Evolutionary conservation across 2,797 vertebrate genomes (phyloP).

Genomic region (Anableps anableps): DNA sequence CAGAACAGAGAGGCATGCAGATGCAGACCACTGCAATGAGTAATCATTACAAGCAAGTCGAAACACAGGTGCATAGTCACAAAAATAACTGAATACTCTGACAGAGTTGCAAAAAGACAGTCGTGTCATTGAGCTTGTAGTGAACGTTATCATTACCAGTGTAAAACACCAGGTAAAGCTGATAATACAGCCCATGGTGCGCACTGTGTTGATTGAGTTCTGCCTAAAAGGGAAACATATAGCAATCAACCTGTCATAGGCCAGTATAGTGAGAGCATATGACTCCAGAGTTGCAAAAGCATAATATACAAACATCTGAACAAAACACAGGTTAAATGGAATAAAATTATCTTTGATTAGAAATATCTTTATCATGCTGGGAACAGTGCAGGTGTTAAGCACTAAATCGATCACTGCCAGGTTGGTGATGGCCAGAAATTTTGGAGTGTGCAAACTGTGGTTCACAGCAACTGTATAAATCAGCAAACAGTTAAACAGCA

Average conservation of each 20-base stretch:
- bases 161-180: slow-evolving; percentile 44
- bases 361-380: slow-evolving; percentile 73
- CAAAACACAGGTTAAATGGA: slow-evolving; percentile 67
- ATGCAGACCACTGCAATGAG: slow-evolving; percentile 56
- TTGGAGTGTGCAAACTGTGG: slow-evolving; percentile 68
- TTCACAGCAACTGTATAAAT: slow-evolving; percentile 64
- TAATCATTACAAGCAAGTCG: slow-evolving; percentile 73
- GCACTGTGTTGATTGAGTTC: slow-evolving; percentile 65
- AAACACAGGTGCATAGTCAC: slow-evolving; percentile 77
- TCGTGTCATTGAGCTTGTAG: slow-evolving; percentile 42
- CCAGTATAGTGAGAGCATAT: slow-evolving; percentile 67
- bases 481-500: slow-evolving; percentile 67
- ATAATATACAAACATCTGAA: slow-evolving; percentile 75
- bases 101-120: slow-evolving; percentile 76
- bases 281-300: slow-evolving; percentile 53
- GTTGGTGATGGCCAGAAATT: slow-evolving; percentile 73
- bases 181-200: slow-evolving; percentile 65
- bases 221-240: slow-evolving; percentile 79
- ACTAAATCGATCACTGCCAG: slow-evolving; percentile 70
- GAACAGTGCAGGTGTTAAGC: slow-evolving; percentile 68
- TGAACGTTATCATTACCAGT: fast-evolving
- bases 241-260: slow-evolving; percentile 74
- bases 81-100: slow-evolving; percentile 75
- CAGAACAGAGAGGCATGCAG: slow-evolving; percentile 11
- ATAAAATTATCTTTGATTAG: slow-evolving; percentile 70